Evolutionary conservation across 1,140 invertebrate species (phyloP).

Genomic region (Hycleus phaleratus): DNA sequence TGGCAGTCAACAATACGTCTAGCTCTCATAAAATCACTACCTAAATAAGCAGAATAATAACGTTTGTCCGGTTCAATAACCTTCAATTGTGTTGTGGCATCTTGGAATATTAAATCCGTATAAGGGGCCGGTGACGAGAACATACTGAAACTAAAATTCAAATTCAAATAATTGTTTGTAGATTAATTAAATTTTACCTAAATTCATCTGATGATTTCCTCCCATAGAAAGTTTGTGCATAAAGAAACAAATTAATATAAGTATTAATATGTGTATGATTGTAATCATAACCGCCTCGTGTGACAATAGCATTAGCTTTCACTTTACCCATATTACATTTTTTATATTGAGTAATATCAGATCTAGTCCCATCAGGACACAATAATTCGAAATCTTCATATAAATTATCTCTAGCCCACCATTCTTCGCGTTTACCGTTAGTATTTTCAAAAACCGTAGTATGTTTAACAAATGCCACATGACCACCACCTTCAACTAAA

Average conservation of each 20-base stretch:
- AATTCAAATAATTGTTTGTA: slow-evolving; percentile 7
- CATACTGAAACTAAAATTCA: slow-evolving; percentile 71
- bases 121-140: slow-evolving; percentile 73
- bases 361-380: slow-evolving; percentile 85
- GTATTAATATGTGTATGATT: slow-evolving; percentile 79
- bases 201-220: slow-evolving; percentile 77
- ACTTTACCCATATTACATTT: slow-evolving; percentile 87
- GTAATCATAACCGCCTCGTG: slow-evolving; percentile 62
- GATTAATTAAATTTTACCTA: slow-evolving; percentile 45
- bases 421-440: slow-evolving; percentile 79
- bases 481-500: slow-evolving; percentile 87
- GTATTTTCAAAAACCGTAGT: slow-evolving; percentile 87
- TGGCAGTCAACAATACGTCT: slow-evolving; percentile 69
- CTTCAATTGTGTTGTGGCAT: slow-evolving; percentile 77
- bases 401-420: slow-evolving; percentile 89
- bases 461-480: slow-evolving; percentile 92
- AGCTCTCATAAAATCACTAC: slow-evolving; percentile 67
- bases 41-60: slow-evolving; percentile 61
- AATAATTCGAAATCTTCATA: slow-evolving; percentile 88
- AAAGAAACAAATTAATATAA: slow-evolving; percentile 79
- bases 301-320: slow-evolving; percentile 85
- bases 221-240: slow-evolving; percentile 86
- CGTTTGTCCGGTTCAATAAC: slow-evolving; percentile 56
- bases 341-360: slow-evolving; percentile 68
- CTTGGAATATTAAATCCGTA: slow-evolving; percentile 86